A percentile compares a stretch with the other conserved stretches of the same genome.
Conservation (phyloP, 2,113 vertebrate species). For the Oncorhynchus clarkii region DNA sequence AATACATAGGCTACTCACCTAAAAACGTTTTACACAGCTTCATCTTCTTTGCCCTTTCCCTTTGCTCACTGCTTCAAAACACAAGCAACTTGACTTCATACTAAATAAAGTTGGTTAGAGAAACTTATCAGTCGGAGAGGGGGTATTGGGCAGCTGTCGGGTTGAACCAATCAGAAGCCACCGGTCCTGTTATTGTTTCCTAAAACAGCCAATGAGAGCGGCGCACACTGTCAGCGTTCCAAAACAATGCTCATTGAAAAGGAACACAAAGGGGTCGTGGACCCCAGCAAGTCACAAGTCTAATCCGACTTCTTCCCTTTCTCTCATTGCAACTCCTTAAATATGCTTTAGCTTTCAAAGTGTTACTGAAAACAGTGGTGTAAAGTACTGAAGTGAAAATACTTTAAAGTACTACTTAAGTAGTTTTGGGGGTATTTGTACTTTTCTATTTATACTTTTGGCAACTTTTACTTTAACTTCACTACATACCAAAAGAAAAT, state of each 20-base stretch:
- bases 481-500: no score
- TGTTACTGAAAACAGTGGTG: not conserved
- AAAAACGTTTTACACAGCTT: conserved; percentile 83
- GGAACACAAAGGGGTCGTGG: conserved; percentile 66
- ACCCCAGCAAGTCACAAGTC: conserved; percentile 28
- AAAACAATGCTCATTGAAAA: conserved; percentile 62
- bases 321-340: conserved; percentile 17
- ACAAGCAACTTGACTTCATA: conserved; percentile 64
- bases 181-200: conserved; percentile 48
- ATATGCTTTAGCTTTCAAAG: not conserved
- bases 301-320: conserved; percentile 30
- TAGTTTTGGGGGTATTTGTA: no score
- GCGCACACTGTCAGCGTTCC: conserved; percentile 31
- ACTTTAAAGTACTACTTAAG: no score
- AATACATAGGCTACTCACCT: conserved; percentile 69
- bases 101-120: conserved; percentile 71
- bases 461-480: no score
- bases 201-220: conserved; percentile 72
- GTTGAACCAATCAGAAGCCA: conserved; percentile 73
- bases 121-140: conserved; percentile 72
- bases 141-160: conserved; percentile 6
- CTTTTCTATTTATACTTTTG: no score
- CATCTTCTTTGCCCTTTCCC: conserved; percentile 75
- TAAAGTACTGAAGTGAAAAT: no score
- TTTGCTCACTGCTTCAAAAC: conserved; percentile 43